These are phyloP conservation scores for Drosophila seguyi DNA, from an alignment of 1,140 invertebrate species.

Conservation along the genomic window DNA sequence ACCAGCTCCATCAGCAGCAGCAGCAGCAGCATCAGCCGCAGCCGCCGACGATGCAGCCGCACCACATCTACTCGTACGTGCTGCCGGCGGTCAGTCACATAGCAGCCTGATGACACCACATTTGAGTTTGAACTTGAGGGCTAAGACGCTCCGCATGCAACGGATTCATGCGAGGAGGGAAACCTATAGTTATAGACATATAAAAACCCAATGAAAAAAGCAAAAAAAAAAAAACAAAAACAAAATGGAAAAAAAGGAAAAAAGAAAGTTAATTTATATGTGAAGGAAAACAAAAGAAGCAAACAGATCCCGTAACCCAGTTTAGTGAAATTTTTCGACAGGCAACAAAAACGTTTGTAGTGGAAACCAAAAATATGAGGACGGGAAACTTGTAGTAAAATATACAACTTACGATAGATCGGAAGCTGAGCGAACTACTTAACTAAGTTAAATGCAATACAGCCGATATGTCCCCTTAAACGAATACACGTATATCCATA, in stretches of 20 bases:
- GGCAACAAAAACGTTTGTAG: constrained; percentile 59
- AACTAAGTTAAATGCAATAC: constrained; percentile 48
- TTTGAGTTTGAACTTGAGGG: constrained; percentile 69
- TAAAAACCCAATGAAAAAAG: constrained; percentile 31
- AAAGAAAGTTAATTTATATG: constrained; percentile 58
- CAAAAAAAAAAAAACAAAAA: constrained; percentile 45
- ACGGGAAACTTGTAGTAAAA: constrained; percentile 76
- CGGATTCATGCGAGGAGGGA: constrained; percentile 72
- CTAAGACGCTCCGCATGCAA: constrained; percentile 71
- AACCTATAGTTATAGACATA: constrained; percentile 72
- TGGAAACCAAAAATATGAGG: constrained; percentile 51
- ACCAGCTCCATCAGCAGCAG: constrained; percentile 46
- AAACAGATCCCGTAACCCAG: constrained; percentile 70
- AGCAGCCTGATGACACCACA: constrained; percentile 63
- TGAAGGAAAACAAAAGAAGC: neutral
- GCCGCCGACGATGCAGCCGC: constrained; percentile 52
- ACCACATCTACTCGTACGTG: constrained; percentile 80
- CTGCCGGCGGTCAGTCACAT: constrained; percentile 78
- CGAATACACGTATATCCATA: constrained; percentile 49
- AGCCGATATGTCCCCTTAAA: constrained; percentile 57
- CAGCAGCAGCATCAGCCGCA: constrained; percentile 57
- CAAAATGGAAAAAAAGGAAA: constrained; percentile 46
- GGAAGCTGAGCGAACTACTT: constrained; percentile 66
- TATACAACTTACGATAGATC: constrained; percentile 76
- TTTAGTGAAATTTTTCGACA: constrained; percentile 82